Evolutionary conservation across 2,888 invertebrate species (phyloP), one percentile per base, ranked within the genome.

Genomic region (Leptinotarsa tumamoca): DNA sequence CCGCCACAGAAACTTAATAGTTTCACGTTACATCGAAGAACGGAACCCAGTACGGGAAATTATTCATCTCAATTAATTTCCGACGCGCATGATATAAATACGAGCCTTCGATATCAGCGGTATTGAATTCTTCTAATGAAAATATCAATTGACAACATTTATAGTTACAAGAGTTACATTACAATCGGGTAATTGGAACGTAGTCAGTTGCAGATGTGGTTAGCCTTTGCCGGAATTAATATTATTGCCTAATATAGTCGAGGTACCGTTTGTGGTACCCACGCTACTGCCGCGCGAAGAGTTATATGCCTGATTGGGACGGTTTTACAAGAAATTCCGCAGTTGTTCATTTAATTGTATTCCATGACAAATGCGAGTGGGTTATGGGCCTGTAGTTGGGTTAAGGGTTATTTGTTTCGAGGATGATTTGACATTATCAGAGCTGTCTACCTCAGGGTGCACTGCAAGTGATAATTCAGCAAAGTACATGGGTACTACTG

Each of bases 221-320:
- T 79, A 73, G 76, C 79, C 79, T 82, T 79, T 73, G 77, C 75
- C 58, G 75, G 68, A 75, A 81, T 84, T 84, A 82, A n/a, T n/a
- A n/a, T n/a, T 80, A 81, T 83, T 83, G 83, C 84, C 82, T 80
- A 83, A 82, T 83, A 83, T 81, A 82, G 83, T 81, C 81, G 77
- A 81, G 51, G 79, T 76, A 74, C 75, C 69, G 54, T 71, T 33
- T 68, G 63, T 63, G 63, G 72, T 69, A 73, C 83, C 83, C 80
- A 83, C 83, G 80, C 80, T 72, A 61, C 14, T 74, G 49, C 63
- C 13, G 58, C 13, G 0, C 58, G 21, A 56, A 74, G 74, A 74
- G 67, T 71, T 71, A 74, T 74, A 61, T 15, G 68, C 61, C 58
- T 15, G 68, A 15, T 68, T 17, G 14, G 67, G 66, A 71, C 58